Conservation (phyloP, 1,140 invertebrate genomes). For the Microplitis mediator region DNA sequence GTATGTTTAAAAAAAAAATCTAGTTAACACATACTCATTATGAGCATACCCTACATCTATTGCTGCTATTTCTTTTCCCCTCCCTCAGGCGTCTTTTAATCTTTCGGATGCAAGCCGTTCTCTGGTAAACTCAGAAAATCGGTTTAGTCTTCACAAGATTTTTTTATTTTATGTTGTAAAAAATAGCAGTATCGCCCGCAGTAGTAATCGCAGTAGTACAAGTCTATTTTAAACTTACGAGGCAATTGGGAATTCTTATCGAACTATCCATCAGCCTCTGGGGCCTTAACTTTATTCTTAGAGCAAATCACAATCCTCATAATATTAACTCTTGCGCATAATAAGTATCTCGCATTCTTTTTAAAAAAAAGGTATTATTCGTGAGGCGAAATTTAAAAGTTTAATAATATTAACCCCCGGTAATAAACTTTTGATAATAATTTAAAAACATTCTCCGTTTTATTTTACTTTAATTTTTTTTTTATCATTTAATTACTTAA, state of each 20-base stretch:
- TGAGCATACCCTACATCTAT: background rate
- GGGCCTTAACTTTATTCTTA: background rate
- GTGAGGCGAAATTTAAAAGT: too few species aligned
- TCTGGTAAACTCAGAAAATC: background rate
- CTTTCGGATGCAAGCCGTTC: background rate
- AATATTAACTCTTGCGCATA: background rate
- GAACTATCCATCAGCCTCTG: background rate
- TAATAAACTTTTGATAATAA: too few species aligned
- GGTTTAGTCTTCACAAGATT: conserved; percentile 5
- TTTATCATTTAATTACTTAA: too few species aligned
- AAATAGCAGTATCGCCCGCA: too few species aligned
- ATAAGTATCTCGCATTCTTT: background rate
- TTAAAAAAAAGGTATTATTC: too few species aligned
- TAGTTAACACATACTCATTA: too few species aligned
- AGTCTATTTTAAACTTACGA: background rate
- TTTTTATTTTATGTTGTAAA: background rate
- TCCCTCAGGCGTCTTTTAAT: background rate
- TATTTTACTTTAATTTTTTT: too few species aligned
- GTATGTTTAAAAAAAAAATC: too few species aligned
- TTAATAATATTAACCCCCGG: too few species aligned
- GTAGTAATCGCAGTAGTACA: background rate
- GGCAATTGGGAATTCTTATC: conserved; percentile 1
- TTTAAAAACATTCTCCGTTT: too few species aligned
- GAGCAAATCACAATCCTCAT: background rate
- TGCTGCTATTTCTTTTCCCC: background rate